Evolutionary conservation across 2,888 invertebrate genomes (phyloP).

Genomic region (Panopea generosa): DNA sequence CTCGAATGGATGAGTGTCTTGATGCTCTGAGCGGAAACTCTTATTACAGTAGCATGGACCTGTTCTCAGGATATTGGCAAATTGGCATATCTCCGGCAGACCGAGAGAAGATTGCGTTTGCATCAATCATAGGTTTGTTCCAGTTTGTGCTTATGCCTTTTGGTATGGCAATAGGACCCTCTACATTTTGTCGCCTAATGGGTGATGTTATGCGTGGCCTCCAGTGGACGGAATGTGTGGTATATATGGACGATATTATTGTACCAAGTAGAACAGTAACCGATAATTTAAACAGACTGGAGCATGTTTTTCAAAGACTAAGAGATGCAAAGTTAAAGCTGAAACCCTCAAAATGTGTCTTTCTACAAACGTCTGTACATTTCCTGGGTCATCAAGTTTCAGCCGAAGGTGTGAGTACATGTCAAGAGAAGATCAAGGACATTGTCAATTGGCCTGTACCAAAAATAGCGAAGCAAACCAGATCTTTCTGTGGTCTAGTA

Average conservation of each 20-base stretch:
- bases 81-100: too few relatives aligned
- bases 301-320: conserved; percentile 44
- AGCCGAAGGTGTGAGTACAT: conserved; percentile 43
- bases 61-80: too few relatives aligned
- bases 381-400: conserved; percentile 57
- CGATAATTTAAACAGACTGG: neutral
- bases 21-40: too few relatives aligned
- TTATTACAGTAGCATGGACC: too few relatives aligned
- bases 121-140: too few relatives aligned
- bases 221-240: neutral
- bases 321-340: conserved; percentile 44
- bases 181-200: too few relatives aligned
- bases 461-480: conserved; percentile 17
- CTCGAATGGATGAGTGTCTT: too few relatives aligned
- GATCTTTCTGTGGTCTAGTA: too few relatives aligned
- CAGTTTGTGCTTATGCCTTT: too few relatives aligned
- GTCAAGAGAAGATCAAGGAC: conserved; percentile 40
- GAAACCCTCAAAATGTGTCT: conserved; percentile 55
- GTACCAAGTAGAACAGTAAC: neutral
- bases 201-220: neutral
- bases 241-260: neutral
- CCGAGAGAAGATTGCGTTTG: too few relatives aligned
- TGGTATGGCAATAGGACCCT: too few relatives aligned
- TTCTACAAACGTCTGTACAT: conserved; percentile 35
- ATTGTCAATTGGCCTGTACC: conserved; percentile 46